phyloP scores from a whole-genome alignment of 2,113 vertebrate species.

The Todiramphus chloris region DNA sequence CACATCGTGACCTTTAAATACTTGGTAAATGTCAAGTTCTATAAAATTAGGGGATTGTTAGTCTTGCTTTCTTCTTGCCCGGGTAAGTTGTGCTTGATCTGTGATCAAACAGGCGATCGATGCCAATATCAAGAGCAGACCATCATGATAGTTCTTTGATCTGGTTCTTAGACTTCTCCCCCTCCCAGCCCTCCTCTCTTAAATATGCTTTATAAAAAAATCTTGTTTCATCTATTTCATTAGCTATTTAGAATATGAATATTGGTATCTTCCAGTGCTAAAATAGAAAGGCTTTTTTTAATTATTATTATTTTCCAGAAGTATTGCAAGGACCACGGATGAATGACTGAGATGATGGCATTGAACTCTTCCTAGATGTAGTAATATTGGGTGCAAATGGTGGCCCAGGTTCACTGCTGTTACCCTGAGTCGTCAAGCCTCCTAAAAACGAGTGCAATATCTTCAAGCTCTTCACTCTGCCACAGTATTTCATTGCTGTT shows the following conservation, averaged over 20 bases:
- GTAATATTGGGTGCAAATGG: neutral
- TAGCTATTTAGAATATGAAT: neutral
- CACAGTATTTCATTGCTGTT: neutral
- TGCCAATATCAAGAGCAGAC: neutral
- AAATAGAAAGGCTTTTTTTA: neutral
- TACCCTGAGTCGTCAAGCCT: neutral
- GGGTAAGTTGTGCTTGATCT: conserved; percentile 26
- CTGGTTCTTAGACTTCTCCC: neutral
- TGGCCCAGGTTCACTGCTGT: neutral
- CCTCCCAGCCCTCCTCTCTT: neutral
- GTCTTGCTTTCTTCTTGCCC: neutral
- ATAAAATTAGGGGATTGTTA: neutral
- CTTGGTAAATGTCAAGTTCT: conserved; percentile 29
- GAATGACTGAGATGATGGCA: neutral
- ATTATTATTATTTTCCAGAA: neutral
- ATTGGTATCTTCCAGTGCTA: neutral
- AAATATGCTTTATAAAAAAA: neutral
- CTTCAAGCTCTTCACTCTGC: neutral
- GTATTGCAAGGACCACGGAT: neutral
- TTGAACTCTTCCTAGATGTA: neutral
- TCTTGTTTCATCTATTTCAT: neutral
- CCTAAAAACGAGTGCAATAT: accelerated
- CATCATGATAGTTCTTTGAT: neutral
- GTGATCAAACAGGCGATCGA: conserved; percentile 22
- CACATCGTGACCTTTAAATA: conserved; percentile 48